These are phyloP conservation scores for Micropterix aruncella DNA, from an alignment of 2,888 invertebrate species.

Conservation along the genomic window DNA sequence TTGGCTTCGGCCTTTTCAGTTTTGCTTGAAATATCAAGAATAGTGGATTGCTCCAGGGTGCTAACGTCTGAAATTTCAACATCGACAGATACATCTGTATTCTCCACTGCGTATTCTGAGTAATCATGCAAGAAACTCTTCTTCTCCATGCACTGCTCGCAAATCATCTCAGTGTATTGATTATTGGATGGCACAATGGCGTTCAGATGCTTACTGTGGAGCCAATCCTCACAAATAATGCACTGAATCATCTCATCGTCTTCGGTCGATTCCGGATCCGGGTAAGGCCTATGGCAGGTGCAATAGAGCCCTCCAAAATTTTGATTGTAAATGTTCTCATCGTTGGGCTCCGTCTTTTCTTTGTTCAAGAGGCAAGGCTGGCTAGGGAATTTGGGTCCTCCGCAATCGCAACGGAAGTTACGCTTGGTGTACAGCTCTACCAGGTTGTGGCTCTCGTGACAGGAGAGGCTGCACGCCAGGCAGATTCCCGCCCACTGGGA, in stretches of 20 bases:
- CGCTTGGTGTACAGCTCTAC: constrained; percentile 94
- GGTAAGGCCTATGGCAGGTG: constrained; percentile 82
- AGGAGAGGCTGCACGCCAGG: constrained; percentile 84
- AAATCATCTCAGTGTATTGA: constrained; percentile 71
- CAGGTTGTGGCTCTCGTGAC: constrained; percentile 93
- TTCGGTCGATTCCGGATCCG: constrained; percentile 70
- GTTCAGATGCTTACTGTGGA: constrained; percentile 67
- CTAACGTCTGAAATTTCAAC: constrained; percentile 5
- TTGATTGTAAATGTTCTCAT: constrained; percentile 73
- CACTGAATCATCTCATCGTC: constrained; percentile 96
- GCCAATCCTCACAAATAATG: constrained; percentile 96
- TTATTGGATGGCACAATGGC: constrained; percentile 39
- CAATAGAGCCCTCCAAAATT: constrained; percentile 93
- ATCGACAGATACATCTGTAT: constrained; percentile 6
- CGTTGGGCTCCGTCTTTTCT: constrained; percentile 50
- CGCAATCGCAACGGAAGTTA: constrained; percentile 93
- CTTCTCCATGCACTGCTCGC: constrained; percentile 60
- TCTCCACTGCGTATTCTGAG: constrained; percentile 26
- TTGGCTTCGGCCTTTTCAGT: constrained; percentile 19
- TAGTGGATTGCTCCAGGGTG: neutral
- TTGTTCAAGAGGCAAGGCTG: constrained; percentile 53
- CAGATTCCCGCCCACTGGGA: constrained; percentile 71
- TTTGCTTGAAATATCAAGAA: neutral
- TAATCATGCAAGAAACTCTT: constrained; percentile 65
- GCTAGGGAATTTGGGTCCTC: constrained; percentile 60